Percentiles rank a stretch among this genome's conserved stretches.
Conservation (phyloP, 1,140 invertebrate species). For the Helicorthomorpha holstii region DNA sequence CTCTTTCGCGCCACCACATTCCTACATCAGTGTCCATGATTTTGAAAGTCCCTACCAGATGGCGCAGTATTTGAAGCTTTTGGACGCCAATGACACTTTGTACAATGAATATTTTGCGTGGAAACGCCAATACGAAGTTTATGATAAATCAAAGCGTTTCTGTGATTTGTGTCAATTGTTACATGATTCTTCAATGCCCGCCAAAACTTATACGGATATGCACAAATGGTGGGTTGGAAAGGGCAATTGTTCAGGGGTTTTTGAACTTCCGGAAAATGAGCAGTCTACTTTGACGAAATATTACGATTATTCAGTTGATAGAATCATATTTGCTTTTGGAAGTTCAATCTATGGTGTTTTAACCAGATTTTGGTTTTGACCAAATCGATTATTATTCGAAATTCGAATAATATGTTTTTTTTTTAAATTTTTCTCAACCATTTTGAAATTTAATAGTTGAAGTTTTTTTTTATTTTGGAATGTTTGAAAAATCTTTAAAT, state of each 20-base stretch:
- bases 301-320: no score
- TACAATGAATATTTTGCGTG: constrained; percentile 21
- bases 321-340: no score
- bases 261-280: no score
- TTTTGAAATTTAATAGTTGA: no score
- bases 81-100: constrained; percentile 15
- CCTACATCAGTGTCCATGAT: constrained; percentile 24
- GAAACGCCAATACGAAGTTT: constrained; percentile 12
- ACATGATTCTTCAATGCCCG: not conserved
- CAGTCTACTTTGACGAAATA: no score
- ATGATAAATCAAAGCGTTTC: not conserved
- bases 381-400: no score
- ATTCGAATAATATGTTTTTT: no score
- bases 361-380: no score
- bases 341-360: no score
- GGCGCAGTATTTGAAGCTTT: constrained; percentile 15
- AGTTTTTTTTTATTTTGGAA: no score
- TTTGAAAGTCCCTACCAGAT: constrained; percentile 16
- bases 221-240: not conserved
- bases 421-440: no score
- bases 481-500: no score
- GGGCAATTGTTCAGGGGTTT: not conserved
- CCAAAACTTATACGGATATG: not conserved
- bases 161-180: not conserved
- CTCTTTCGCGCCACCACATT: constrained; percentile 20